These are phyloP conservation scores for Hipparchia semele DNA, from an alignment of 2,888 invertebrate species.

Conservation along the genomic window DNA sequence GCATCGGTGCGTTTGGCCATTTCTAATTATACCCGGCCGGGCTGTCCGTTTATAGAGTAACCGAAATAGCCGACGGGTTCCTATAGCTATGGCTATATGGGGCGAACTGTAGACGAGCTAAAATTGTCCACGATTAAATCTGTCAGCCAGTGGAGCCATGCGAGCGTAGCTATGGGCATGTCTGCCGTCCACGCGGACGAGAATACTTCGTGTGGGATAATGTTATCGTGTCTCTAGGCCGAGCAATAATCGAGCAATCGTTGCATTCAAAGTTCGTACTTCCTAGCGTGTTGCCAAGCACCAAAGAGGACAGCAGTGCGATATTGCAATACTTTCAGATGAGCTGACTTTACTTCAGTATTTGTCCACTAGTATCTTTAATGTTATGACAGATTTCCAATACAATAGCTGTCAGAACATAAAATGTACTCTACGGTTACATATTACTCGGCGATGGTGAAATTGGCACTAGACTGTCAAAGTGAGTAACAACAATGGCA, in stretches of 20 bases:
- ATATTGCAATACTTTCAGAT: too few relatives aligned
- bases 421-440: too few relatives aligned
- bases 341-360: too few relatives aligned
- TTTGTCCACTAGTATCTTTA: too few relatives aligned
- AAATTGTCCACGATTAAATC: constrained; percentile 26
- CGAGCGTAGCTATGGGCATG: constrained; percentile 4
- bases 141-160: constrained; percentile 5
- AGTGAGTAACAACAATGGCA: too few relatives aligned
- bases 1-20: constrained; percentile 65
- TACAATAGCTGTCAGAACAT: too few relatives aligned
- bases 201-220: not conserved
- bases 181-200: constrained; percentile 11
- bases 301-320: too few relatives aligned
- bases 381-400: too few relatives aligned
- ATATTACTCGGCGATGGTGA: too few relatives aligned
- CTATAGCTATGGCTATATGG: constrained; percentile 45
- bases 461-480: too few relatives aligned
- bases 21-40: constrained; percentile 72
- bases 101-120: constrained; percentile 33
- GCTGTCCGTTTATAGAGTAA: constrained; percentile 70
- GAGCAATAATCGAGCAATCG: not conserved
- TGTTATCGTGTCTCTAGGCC: not conserved
- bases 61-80: constrained; percentile 71
- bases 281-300: too few relatives aligned
- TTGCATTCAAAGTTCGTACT: too few relatives aligned